Evolutionary conservation across 2,888 invertebrate genomes (phyloP), one percentile per base, ranked within the genome.

Genomic region (Malthinus seriepunctatus): DNA sequence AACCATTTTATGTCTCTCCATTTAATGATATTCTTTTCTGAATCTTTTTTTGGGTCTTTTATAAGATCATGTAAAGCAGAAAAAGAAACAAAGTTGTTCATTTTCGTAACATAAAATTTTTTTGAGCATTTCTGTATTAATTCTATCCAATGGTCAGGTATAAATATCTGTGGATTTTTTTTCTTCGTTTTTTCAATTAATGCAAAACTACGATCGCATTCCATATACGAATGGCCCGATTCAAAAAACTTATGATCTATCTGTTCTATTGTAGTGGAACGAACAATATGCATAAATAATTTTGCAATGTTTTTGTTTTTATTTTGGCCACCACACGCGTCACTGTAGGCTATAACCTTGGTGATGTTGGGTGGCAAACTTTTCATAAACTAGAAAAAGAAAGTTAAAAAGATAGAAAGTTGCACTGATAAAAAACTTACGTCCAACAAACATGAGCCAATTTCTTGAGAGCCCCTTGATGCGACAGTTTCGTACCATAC

Each of bases 1-100:
- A 63, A 63, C 72, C 33, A 53, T 42, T 44, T 61, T 65, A 55
- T 67, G 52, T 66, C 71, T 70, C 55, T 73, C 73, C 45, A 73
- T 55, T n/a, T n/a, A n/a, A n/a, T n/a, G n/a, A n/a, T n/a, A n/a
- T n/a, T n/a, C n/a, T 44, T 44, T n/a, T 44, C 3, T 11, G 7
- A 12, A 12, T 23, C 44, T 23, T 44, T 44, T 44, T 44, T 44
- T 15, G 44, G 44, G 10, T 44, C 44, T 15, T 15, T 12, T 15
- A 44, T 44, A 15, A 44, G 12, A 10, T 10, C 8, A 10, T 63
- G 70, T 65, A 6, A 73, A 8, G 5, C 67, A n/a, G n/a, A n/a
- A n/a, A n/a, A n/a, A n/a, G n/a, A n/a, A n/a, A n/a, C n/a, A n/a
- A n/a, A n/a, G n/a, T n/a, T n/a, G n/a, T n/a, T n/a, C n/a, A n/a